Base-by-base conservation (phyloP, 2,113 vertebrate genomes). In the Typhlomys cinereus region DNA sequence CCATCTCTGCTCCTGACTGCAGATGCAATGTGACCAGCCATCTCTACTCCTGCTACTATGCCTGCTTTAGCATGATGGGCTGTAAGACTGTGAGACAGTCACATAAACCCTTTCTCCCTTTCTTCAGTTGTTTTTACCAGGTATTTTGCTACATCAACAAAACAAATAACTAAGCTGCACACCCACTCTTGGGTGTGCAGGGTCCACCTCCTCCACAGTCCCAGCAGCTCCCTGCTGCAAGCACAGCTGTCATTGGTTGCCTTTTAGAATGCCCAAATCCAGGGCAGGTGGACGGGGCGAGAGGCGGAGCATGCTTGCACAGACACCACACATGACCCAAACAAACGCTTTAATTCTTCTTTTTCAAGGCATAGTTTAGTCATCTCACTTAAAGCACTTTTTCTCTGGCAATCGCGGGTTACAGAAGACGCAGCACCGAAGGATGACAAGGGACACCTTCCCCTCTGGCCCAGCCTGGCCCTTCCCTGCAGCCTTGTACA, bases 361-460 rank as follows among this genome's bases (percentile, higher is more conserved):
- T 50, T 64, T 54, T 39, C 41, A 90, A 96, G 92, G 90, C 90
- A 67, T 90, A 87, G 85, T 88, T 93, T 89, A 88, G 75, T 91
- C 44, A 9, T 85, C 71, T 95, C 21, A 50, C 80, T 85, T 50
- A 90, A 81, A 93, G 95, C 59, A 31, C 66, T 81, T 73, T 69
- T 70, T 23, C 46, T 76, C 88, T 88, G 66, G 66, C 86, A 57
- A 12, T 71, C 64, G 62, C 21, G 82, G 79, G 70, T 80, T 78
- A 93, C 95, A 94, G 85, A 79, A 87, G 92, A 93, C 93, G 50
- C 91, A 90, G 96, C 95, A 96, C 95, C 93, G 57, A 31, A 88
- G 92, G 94, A 36, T 54, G 70, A 59, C 36, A 34, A n/a, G 92
- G 88, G 73, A 20, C 39, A 4, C n/a, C 44, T 12, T 29, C 14